These are phyloP conservation scores for Thera obeliscata DNA, from an alignment of 2,888 invertebrate species.

Conservation along the genomic window DNA sequence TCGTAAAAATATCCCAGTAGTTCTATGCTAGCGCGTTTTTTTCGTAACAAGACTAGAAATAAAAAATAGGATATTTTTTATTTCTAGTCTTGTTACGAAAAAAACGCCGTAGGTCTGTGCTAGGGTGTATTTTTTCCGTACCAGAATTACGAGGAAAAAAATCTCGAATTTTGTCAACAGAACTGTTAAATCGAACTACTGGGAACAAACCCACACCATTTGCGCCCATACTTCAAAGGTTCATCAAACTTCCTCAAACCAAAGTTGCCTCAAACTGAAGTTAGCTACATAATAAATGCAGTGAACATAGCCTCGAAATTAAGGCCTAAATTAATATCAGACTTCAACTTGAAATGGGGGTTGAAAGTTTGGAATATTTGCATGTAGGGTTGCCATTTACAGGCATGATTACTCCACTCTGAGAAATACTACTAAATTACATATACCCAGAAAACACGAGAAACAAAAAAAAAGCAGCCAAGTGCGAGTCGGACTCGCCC, in stretches of 20 bases:
- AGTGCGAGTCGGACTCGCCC: too few relatives aligned
- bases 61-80: too few relatives aligned
- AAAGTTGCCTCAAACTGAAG: conserved; percentile 1
- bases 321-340: conserved; percentile 30
- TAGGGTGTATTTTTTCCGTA: too few relatives aligned
- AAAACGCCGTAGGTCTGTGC: too few relatives aligned
- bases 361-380: conserved; percentile 31
- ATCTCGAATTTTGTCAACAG: too few relatives aligned
- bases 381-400: conserved; percentile 23
- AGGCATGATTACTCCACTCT: neutral
- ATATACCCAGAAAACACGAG: neutral
- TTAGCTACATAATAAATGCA: conserved; percentile 18
- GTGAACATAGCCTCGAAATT: conserved; percentile 14
- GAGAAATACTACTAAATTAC: neutral
- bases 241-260: neutral
- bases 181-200: neutral
- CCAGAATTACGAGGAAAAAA: too few relatives aligned
- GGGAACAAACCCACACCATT: too few relatives aligned
- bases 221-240: too few relatives aligned
- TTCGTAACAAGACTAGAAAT: too few relatives aligned
- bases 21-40: too few relatives aligned
- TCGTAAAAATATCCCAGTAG: too few relatives aligned
- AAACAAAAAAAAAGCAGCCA: neutral
- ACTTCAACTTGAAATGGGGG: conserved; percentile 20
- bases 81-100: too few relatives aligned